Conservation (phyloP, 1,140 invertebrate species). For the Trialeurodes vaporariorum region DNA sequence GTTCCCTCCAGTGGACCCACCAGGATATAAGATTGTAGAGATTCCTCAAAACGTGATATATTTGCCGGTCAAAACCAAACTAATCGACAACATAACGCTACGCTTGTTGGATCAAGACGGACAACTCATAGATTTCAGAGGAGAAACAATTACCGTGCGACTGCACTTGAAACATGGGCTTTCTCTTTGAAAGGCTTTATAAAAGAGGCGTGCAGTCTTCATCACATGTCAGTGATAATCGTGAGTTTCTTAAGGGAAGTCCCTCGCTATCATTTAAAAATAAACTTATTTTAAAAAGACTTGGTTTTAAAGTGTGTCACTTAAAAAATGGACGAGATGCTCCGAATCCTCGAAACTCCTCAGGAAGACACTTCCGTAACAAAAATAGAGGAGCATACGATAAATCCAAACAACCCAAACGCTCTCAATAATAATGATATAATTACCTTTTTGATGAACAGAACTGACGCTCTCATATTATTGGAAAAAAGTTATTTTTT, state of each 20-base stretch:
- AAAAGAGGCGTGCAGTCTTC: neutral
- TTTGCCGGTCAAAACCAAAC: conserved; percentile 24
- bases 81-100: conserved; percentile 22
- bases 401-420: neutral
- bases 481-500: conserved; percentile 15
- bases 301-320: neutral
- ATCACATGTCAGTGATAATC: conserved; percentile 4
- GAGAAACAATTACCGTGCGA: conserved; percentile 24
- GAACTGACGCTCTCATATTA: neutral
- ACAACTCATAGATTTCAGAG: conserved; percentile 24
- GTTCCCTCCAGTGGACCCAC: conserved; percentile 20
- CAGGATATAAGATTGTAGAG: conserved; percentile 29
- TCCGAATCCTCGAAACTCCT: conserved; percentile 31
- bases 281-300: neutral
- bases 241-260: neutral
- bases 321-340: conserved; percentile 25
- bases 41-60: conserved; percentile 29
- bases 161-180: conserved; percentile 15
- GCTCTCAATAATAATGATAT: neutral
- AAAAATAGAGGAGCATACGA: neutral
- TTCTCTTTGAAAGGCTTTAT: conserved; percentile 14
- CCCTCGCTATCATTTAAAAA: neutral
- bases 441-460: neutral
- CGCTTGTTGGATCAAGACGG: conserved; percentile 26
- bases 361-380: conserved; percentile 9